A percentile compares a stretch with the other conserved stretches of the same genome.
phyloP scores from a whole-genome alignment of 30 jellyfish, hydroid and myxozoan species.

The Chironex yamaguchii region DNA sequence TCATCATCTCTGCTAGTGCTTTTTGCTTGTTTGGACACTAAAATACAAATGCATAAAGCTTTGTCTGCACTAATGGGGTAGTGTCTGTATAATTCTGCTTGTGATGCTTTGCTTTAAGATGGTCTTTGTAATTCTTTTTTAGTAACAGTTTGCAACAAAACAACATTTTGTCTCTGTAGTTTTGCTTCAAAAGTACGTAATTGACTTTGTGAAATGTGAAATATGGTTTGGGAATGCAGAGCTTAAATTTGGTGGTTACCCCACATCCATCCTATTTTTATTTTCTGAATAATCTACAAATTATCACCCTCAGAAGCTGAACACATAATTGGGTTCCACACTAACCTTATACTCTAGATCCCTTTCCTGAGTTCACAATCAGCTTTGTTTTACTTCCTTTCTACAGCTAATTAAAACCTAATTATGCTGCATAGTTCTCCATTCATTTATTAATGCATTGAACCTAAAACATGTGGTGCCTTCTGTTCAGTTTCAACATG shows the following conservation, averaged over 20 bases:
- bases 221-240: slow-evolving; percentile 4
- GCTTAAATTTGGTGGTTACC: not conserved
- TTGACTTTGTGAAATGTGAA: slow-evolving; percentile 28
- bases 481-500: not conserved
- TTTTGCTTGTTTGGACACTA: slow-evolving; percentile 43
- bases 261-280: slow-evolving; percentile 22
- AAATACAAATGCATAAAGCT: slow-evolving; percentile 24
- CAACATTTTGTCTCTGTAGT: too few species aligned
- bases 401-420: too few species aligned
- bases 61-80: slow-evolving; percentile 19
- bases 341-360: not conserved
- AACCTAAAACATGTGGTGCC: not conserved
- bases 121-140: slow-evolving; percentile 35
- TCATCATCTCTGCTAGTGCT: too few species aligned
- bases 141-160: slow-evolving; percentile 10
- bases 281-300: slow-evolving; percentile 25
- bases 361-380: slow-evolving; percentile 24
- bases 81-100: not conserved
- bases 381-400: slow-evolving; percentile 9
- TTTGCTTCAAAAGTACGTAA: slow-evolving; percentile 32
- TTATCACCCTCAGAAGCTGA: slow-evolving; percentile 33
- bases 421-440: slow-evolving; percentile 16
- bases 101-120: slow-evolving; percentile 25
- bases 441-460: slow-evolving; percentile 1
- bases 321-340: slow-evolving; percentile 35